Percentiles rank a stretch among this genome's conserved stretches.
Conservation (phyloP, 2,797 vertebrate genomes). For the Enteromius radiatus region DNA sequence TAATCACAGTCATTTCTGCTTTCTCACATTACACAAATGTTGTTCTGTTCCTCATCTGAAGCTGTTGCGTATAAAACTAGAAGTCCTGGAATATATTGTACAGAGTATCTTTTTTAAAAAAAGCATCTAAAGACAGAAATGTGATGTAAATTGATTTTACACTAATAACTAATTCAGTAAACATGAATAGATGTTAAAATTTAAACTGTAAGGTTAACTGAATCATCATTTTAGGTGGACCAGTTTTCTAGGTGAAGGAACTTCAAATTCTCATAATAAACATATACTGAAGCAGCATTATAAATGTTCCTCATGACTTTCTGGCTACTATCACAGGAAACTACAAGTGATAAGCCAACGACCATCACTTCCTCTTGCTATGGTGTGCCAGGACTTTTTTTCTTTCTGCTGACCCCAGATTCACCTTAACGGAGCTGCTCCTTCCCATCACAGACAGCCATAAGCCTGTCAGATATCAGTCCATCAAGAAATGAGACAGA, state of each 20-base stretch:
- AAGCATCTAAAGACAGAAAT: not conserved
- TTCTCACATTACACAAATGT: not conserved
- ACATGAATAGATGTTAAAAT: not conserved
- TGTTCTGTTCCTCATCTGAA: not conserved
- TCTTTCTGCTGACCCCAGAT: conserved; percentile 48
- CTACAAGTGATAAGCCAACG: conserved; percentile 43
- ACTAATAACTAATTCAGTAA: not conserved
- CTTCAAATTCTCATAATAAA: not conserved
- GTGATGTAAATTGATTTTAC: not conserved
- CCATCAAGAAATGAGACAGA: conserved; percentile 52
- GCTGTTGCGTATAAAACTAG: not conserved
- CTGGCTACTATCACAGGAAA: conserved; percentile 44
- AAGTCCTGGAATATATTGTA: not conserved
- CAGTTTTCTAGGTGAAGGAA: not conserved
- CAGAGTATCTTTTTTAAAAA: not conserved
- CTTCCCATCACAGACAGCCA: conserved; percentile 48
- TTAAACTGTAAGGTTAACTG: too few species aligned
- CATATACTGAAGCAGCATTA: conserved; percentile 4
- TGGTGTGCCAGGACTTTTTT: conserved; percentile 24
- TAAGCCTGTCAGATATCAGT: conserved; percentile 57
- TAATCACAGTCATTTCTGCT: not conserved
- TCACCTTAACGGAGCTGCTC: conserved; percentile 49
- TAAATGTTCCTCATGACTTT: conserved; percentile 6
- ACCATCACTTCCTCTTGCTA: conserved; percentile 25
- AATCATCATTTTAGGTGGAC: not conserved